These are phyloP conservation scores for Zaprionus kolodkinae DNA, from an alignment of 1,140 invertebrate species.

Conservation along the genomic window DNA sequence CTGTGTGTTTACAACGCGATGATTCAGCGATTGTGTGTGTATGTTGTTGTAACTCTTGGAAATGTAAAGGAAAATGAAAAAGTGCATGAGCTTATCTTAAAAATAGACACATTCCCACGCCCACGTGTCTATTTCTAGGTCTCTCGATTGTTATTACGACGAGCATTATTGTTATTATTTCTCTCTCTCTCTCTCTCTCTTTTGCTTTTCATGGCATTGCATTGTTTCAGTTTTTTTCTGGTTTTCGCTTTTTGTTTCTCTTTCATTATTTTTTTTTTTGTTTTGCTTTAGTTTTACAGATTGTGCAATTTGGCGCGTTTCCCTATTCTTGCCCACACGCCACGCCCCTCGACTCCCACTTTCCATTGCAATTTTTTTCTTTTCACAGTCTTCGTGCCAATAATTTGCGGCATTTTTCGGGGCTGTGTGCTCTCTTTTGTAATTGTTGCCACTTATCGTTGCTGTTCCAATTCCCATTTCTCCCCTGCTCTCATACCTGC, in stretches of 20 bases:
- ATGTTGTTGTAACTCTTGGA: constrained; percentile 59
- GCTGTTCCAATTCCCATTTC: constrained; percentile 47
- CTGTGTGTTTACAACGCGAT: constrained; percentile 49
- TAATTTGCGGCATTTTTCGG: constrained; percentile 62
- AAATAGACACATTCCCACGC: constrained; percentile 78
- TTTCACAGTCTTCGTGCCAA: constrained; percentile 23
- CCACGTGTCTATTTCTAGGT: constrained; percentile 81
- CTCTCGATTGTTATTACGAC: constrained; percentile 34
- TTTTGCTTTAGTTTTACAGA: constrained; percentile 18
- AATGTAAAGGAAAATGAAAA: constrained; percentile 34
- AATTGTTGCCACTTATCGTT: constrained; percentile 67
- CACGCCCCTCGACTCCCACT: constrained; percentile 16
- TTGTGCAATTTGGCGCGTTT: constrained; percentile 78
- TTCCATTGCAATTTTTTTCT: constrained; percentile 57
- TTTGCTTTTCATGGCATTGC: constrained; percentile 51
- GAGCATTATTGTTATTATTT: constrained; percentile 12
- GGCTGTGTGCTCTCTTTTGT: constrained; percentile 33
- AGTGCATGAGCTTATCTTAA: constrained; percentile 52
- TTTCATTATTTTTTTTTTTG: constrained; percentile 6
- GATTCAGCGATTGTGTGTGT: constrained; percentile 56
- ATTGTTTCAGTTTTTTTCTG: constrained; percentile 36
- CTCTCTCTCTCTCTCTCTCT: background rate
- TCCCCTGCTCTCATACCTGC: background rate
- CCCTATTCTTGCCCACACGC: constrained; percentile 42
- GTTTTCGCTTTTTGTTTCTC: constrained; percentile 34